Base-by-base conservation (phyloP, 2,797 vertebrate genomes). In the Lycodopsis pacificus region DNA sequence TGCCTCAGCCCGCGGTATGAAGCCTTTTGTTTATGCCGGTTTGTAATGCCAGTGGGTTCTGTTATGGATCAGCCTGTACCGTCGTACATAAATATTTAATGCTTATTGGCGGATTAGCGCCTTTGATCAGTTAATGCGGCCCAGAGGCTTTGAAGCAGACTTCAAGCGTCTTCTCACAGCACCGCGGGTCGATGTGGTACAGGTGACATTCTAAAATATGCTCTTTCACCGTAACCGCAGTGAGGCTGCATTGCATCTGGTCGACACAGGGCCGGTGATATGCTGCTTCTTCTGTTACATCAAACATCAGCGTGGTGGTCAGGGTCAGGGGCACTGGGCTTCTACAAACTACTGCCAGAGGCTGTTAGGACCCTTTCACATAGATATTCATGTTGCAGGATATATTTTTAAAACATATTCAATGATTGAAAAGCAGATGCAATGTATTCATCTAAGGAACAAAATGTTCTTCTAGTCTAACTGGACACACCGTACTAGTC, bases 41-140 rank as follows among this genome's bases (percentile, higher is more conserved):
- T 71, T 17, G 9, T 36, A 44, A 59, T 71, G 76, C 63, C 58
- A 62, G 70, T 22, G 44, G 73, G 54, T 40, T 87, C 86, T 92
- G 88, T 38, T 75, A 46, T 74, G 74, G 77, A 78, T 90, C 89
- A 84, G 61, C 51, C 25, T 56, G 61, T 71, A 72, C 83, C 87
- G 68, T 42, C 63, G 79, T 27, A 34, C 74, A 83, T 89, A 85
- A 85, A 91, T 85, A 89, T 65, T 78, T 44, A 71, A 80, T 66
- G 73, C 38, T 87, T 79, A 85, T 80, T 73, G 77, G 27, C 25
- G 76, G 70, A 85, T 91, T 89, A 86, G 76, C 12, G 71, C 11
- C 78, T 90, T 93, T 92, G 87, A 93, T 89, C 63, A 56, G 76
- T 73, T 86, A 84, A 87, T 86, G 74, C 76, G 76, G 46, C 22